Evolutionary conservation across 2,888 invertebrate genomes (phyloP), one percentile per base, ranked within the genome.

Genomic region (Euproctis similis): DNA sequence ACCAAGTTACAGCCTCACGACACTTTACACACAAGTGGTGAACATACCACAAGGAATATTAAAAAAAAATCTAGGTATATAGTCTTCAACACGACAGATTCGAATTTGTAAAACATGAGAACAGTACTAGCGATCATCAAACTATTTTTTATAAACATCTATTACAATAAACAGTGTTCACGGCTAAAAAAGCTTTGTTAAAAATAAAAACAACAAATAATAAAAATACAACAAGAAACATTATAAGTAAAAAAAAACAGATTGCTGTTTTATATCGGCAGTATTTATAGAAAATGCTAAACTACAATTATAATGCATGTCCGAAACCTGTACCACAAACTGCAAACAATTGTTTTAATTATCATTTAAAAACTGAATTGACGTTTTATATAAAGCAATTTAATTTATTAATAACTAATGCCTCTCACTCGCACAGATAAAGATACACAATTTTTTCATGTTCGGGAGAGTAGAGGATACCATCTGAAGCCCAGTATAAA

Each of bases 41-140:
- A n/a, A n/a, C n/a, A n/a, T n/a, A n/a, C 49, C 45, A 57, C 67
- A 68, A 67, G 66, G 65, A 69, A 72, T 67, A 67, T 72, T 75
- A 73, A 69, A 48, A 69, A n/a, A 70, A 76, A 72, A 64, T 53
- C 64, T 71, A 70, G n/a, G n/a, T n/a, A n/a, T n/a, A n/a, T 48
- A 36, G 8, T 28, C 36, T 39, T 42, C 36, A 33, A 46, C 59
- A 57, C 73, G 80, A 81, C 82, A 82, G 81, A 81, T 80, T 76
- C 62, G 77, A 73, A 68, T 59, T 68, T 67, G 57, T 55, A 73
- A n/a, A 4, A 21, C 57, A 64, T 66, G 69, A 74, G 69, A 66
- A 61, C 70, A 46, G 63, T 76, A 81, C 82, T 81, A 81, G 80
- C 77, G 69, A 69, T 52, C 53, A 59, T 52, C 55, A 57, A 59